Evolutionary conservation across 2,888 invertebrate genomes (phyloP).

Genomic region (Drosophila quinaria): DNA sequence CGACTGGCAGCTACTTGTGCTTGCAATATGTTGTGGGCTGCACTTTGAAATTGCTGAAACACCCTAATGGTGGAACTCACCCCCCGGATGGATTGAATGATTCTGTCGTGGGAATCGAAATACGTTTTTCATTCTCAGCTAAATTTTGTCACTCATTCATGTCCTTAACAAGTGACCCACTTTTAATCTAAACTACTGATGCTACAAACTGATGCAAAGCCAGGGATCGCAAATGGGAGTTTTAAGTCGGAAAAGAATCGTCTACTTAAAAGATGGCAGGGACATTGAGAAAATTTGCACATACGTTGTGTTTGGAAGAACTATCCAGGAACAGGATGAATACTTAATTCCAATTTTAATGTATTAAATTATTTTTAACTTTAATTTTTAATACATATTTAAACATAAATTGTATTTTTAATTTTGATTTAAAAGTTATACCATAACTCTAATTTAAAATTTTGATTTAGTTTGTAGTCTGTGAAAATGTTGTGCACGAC

Average conservation of each 20-base stretch:
- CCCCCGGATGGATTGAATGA: constrained; percentile 10
- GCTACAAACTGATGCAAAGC: not conserved
- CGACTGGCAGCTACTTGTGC: constrained; percentile 32
- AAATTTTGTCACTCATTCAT: constrained; percentile 21
- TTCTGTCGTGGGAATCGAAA: constrained; percentile 42
- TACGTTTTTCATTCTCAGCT: constrained; percentile 28
- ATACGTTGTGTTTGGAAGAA: too few species aligned
- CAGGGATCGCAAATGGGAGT: too few species aligned
- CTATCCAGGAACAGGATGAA: too few species aligned
- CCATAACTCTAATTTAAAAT: too few species aligned
- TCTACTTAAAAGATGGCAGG: too few species aligned
- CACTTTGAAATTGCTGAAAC: constrained; percentile 35
- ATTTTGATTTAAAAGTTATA: too few species aligned
- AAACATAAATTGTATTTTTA: too few species aligned
- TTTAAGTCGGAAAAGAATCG: too few species aligned
- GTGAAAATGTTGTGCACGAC: not conserved
- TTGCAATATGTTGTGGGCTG: constrained; percentile 41
- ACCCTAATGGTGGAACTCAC: constrained; percentile 12
- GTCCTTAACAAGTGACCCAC: constrained; percentile 38
- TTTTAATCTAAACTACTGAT: constrained; percentile 11
- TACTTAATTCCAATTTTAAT: too few species aligned
- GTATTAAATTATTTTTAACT: too few species aligned
- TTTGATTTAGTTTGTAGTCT: not conserved
- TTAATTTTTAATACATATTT: too few species aligned
- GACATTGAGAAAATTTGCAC: too few species aligned